Base-by-base conservation (phyloP, 2,888 invertebrate species). In the Drosophila cognata region DNA sequence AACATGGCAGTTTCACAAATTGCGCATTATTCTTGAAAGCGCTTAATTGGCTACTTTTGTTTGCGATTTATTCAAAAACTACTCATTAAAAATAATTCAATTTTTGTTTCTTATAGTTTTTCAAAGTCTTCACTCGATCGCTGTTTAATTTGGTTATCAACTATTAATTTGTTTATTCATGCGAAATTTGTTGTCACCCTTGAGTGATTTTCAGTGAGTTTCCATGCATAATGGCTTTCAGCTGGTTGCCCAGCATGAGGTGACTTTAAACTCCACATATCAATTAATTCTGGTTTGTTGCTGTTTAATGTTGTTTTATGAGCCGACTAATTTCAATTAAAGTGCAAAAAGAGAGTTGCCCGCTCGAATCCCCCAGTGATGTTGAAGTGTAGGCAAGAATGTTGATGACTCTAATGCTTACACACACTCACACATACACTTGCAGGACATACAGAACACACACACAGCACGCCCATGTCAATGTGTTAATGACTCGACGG, bases 401-500 rank as follows among this genome's bases (percentile, higher is more conserved):
- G 79, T 73, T 67, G 74, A 74, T 82, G 77, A 70, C 74, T 74
- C 80, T 79, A 77, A 81, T 81, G 77, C 74, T 29, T 33, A 51
- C 52, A 63, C 67, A 58, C 43, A 50, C 13, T 46, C 59, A n/a
- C 41, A 46, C 29, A 57, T 41, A 53, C 25, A 56, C 41, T 10
- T 7, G 10, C 59, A 33, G 48, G 18, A 52, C 52, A 25, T 25
- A 36, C 38, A 59, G 41, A 56, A 52, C 55, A 61, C 53, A 66
- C 66, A 61, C 57, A 61, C 58, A 46, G 48, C 51, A 57, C 25
- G 21, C 43, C 48, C 51, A 74, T 71, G 67, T 74, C 77, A 75
- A 83, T 83, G 84, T 80, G 78, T 80, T 84, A 84, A 84, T 82
- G 84, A 82, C 76, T 72, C 73, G 69, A 75, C 73, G 75, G 84